Conservation (phyloP, 1,140 invertebrate genomes). For the Drosophila tani region DNA sequence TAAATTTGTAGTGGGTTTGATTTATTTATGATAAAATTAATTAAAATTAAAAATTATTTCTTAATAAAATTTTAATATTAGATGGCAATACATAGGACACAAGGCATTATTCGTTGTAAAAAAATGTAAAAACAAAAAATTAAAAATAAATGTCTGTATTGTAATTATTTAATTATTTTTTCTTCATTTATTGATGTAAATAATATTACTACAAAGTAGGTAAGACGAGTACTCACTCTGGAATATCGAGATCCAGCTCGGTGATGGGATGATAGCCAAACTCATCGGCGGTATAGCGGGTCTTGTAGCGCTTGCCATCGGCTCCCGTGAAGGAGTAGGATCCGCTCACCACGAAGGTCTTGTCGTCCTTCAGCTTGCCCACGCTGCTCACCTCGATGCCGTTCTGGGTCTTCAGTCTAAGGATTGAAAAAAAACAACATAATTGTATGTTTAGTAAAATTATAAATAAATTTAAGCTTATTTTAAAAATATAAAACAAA, state of each 20-base stretch:
- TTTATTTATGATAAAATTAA: too few species aligned
- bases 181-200: too few species aligned
- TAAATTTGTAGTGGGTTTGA: neutral
- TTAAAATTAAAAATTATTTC: too few species aligned
- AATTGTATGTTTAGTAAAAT: neutral
- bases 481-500: too few species aligned
- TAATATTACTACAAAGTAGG: neutral
- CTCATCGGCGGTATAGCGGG: constrained; percentile 84
- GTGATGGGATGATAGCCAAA: constrained; percentile 84
- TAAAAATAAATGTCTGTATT: too few species aligned
- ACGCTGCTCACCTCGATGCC: constrained; percentile 82
- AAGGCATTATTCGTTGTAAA: neutral
- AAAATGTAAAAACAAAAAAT: neutral
- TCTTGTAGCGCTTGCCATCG: constrained; percentile 87
- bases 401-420: constrained; percentile 83
- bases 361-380: constrained; percentile 83
- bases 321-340: constrained; percentile 87
- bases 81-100: neutral
- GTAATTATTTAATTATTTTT: neutral
- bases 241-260: constrained; percentile 82
- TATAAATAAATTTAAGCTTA: neutral
- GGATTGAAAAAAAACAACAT: neutral
- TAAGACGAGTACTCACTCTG: constrained; percentile 68
- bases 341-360: constrained; percentile 87
- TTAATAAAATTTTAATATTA: neutral